phyloP scores from a whole-genome alignment of 2,888 invertebrate genomes.

The Oscheius sp. region DNA sequence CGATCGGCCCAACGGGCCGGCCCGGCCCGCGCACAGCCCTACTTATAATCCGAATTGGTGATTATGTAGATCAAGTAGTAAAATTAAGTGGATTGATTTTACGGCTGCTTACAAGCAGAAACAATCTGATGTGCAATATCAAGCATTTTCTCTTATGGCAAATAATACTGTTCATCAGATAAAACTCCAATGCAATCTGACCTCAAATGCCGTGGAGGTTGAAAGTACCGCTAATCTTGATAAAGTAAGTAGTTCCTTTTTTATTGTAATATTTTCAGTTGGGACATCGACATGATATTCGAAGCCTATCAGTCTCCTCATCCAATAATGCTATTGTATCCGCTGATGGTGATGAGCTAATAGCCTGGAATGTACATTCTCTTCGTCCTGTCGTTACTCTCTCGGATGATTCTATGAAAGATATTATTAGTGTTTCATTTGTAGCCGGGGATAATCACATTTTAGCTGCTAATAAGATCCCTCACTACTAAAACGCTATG shows the following conservation, averaged over 20 bases:
- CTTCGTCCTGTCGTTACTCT: slow-evolving; percentile 83
- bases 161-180: slow-evolving; percentile 65
- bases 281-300: slow-evolving; percentile 90
- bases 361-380: slow-evolving; percentile 84
- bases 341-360: slow-evolving; percentile 77
- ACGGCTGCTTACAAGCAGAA: slow-evolving; percentile 41
- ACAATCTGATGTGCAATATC: slow-evolving; percentile 39
- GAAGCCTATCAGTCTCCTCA: slow-evolving; percentile 88
- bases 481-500: too few relatives aligned
- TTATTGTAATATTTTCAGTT: slow-evolving; percentile 69
- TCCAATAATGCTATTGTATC: slow-evolving; percentile 80
- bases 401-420: slow-evolving; percentile 78
- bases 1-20: too few relatives aligned
- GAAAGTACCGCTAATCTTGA: slow-evolving; percentile 52
- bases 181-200: slow-evolving; percentile 51
- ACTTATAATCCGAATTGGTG: slow-evolving; percentile 78
- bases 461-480: slow-evolving; percentile 86
- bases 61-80: slow-evolving; percentile 68
- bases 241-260: slow-evolving; percentile 46
- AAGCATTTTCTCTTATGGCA: slow-evolving; percentile 51
- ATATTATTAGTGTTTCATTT: slow-evolving; percentile 82
- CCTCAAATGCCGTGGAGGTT: slow-evolving; percentile 44
- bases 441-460: slow-evolving; percentile 91
- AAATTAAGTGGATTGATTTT: slow-evolving; percentile 70
- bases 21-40: too few relatives aligned